Evolutionary conservation across 2,888 invertebrate genomes (phyloP).

Genomic region (Hymenopus coronatus): DNA sequence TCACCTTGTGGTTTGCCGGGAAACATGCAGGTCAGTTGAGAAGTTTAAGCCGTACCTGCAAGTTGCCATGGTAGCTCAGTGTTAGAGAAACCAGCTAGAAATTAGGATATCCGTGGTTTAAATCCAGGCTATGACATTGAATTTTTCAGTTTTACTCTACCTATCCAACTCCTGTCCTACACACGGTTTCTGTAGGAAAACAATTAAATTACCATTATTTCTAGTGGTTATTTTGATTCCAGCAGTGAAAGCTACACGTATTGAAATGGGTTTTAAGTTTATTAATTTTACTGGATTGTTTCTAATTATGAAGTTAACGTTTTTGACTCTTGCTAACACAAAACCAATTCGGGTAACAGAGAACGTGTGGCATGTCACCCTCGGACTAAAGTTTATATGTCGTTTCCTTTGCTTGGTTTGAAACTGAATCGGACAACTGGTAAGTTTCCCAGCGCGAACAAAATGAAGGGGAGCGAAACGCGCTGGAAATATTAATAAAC

Average conservation of each 20-base stretch:
- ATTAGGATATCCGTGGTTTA: too few species aligned
- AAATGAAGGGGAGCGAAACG: not conserved
- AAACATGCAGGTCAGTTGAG: too few species aligned
- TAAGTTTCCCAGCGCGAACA: not conserved
- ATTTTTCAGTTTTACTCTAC: too few species aligned
- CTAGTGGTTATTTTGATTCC: too few species aligned
- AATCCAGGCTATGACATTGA: too few species aligned
- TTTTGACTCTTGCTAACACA: not conserved
- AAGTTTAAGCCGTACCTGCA: too few species aligned
- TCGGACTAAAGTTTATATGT: not conserved
- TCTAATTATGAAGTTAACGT: not conserved
- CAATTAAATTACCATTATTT: too few species aligned
- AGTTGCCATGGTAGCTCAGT: too few species aligned
- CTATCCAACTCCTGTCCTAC: too few species aligned
- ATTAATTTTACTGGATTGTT: not conserved
- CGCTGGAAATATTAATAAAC: not conserved
- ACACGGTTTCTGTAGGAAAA: too few species aligned
- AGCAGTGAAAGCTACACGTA: not conserved
- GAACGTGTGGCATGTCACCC: not conserved
- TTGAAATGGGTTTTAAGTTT: not conserved
- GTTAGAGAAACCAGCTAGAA: too few species aligned
- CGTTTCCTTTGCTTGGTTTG: not conserved
- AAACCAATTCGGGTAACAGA: not conserved
- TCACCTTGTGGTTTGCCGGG: too few species aligned
- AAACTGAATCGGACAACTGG: not conserved